Evolutionary conservation across 2,888 invertebrate species (phyloP).

Genomic region (Lydus trimaculatus): DNA sequence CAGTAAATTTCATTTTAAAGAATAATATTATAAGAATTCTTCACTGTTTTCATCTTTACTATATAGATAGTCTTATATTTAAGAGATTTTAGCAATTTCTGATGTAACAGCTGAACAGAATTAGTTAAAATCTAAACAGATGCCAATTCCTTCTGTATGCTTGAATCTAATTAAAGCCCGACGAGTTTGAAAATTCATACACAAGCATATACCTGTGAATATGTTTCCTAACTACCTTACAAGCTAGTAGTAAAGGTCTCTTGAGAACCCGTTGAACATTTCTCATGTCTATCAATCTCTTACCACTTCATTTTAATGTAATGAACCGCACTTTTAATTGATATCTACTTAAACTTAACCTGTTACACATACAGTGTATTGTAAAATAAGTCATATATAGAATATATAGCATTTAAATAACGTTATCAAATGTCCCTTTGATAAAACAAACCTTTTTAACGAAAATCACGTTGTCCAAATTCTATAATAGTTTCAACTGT

Average conservation of each 20-base stretch:
- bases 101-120: conserved; percentile 11
- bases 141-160: conserved; percentile 8
- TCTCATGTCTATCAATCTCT: conserved; percentile 13
- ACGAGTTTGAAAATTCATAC: conserved; percentile 6
- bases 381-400: neutral
- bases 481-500: conserved; percentile 31
- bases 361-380: neutral
- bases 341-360: neutral
- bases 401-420: neutral
- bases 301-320: neutral
- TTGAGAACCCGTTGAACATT: conserved; percentile 12
- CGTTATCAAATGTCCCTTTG: conserved; percentile 28
- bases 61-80: conserved; percentile 11
- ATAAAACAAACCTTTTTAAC: conserved; percentile 28
- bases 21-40: conserved; percentile 3
- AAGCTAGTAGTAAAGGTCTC: conserved; percentile 2
- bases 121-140: conserved; percentile 11
- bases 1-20: conserved; percentile 13
- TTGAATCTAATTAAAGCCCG: conserved; percentile 7
- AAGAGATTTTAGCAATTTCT: conserved; percentile 14
- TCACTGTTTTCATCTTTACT: neutral
- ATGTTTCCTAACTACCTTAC: neutral
- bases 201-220: conserved; percentile 7
- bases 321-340: conserved; percentile 3
- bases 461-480: conserved; percentile 42